Base-by-base conservation (phyloP, 2,888 invertebrate genomes). In the Cataglyphis rosenhaueri region DNA sequence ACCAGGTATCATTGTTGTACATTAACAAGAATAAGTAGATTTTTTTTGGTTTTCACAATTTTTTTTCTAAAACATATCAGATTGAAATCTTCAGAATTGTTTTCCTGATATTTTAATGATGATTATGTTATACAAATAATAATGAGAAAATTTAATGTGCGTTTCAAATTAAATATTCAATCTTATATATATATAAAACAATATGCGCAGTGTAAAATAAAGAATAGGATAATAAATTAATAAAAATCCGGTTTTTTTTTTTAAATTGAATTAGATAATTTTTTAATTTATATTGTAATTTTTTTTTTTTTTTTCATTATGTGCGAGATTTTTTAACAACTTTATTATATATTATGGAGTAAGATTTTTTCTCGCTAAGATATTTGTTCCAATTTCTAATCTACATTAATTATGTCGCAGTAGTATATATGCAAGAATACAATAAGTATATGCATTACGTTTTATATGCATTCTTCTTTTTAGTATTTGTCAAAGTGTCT, bases 1-100 rank as follows among this genome's bases (percentile, higher is more conserved):
- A 94, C 92, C 94, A 94, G 94, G 94, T 94, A 94, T 88, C 87
- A 86, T 91, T 85, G 87, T 89, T 87, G 87, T 91, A 87, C 83
- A 89, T 87, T 90, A 89, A 91, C 90, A 90, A 88, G 66, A 71
- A 88, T 73, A 78, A 83, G 85, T 88, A 88, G 86, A 29, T 64
- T 29, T 70, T 57, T 73, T 71, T 82, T 38, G 0, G 44, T 25
- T 52, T 48, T 18, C 38, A 55, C 29, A 21, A 62, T 55, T 64
- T 74, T 65, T 21, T 52, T 32, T 44, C 41, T 48, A 21, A 15
- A 52, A 83, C 21, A 29, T 83, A 73, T 35, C n/a, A 32, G 44
- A 64, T 35, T 6, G 6, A 38, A 41, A 65, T 41, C 52, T 25
- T 48, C 4, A 10, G 9, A 38, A 41, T 38, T 15, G 8, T 59